Evolutionary conservation across 1,140 invertebrate species (phyloP).

Genomic region (Magallana angulata): DNA sequence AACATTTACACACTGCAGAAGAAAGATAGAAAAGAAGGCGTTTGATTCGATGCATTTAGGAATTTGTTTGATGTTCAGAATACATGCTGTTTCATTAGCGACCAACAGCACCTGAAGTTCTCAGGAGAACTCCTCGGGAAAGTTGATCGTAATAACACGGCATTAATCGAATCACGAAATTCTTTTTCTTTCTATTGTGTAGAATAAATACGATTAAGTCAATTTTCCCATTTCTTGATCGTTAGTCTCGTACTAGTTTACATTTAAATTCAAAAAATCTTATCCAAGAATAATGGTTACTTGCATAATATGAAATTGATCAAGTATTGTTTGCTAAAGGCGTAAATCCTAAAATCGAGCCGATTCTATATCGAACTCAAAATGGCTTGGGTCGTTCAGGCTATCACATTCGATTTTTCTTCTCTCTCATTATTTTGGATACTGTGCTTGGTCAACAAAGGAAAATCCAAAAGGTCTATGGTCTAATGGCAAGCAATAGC

Average conservation of each 20-base stretch:
- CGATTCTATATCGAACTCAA: not conserved
- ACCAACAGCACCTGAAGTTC: not conserved
- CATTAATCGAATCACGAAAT: too few relatives aligned
- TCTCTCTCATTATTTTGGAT: not conserved
- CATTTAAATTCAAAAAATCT: not conserved
- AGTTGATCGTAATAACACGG: not conserved
- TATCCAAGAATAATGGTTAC: not conserved
- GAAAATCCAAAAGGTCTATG: not conserved
- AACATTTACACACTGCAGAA: too few relatives aligned
- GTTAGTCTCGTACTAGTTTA: not conserved
- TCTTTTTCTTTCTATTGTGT: not conserved
- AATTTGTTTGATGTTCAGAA: not conserved
- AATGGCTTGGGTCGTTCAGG: not conserved
- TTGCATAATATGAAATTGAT: conserved; percentile 2
- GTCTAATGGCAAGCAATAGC: not conserved
- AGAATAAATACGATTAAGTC: not conserved
- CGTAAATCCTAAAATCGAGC: conserved; percentile 8
- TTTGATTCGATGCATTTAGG: too few relatives aligned
- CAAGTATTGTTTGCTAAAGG: not conserved
- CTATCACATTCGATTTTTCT: not conserved
- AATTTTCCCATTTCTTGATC: not conserved
- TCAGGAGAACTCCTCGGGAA: not conserved
- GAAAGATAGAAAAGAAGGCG: too few relatives aligned
- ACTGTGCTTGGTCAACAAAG: not conserved
- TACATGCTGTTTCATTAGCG: not conserved